A percentile compares a stretch with the other conserved stretches of the same genome.
Evolutionary conservation across 2,888 invertebrate genomes (phyloP).

Genomic region (Crepidodera aurea): DNA sequence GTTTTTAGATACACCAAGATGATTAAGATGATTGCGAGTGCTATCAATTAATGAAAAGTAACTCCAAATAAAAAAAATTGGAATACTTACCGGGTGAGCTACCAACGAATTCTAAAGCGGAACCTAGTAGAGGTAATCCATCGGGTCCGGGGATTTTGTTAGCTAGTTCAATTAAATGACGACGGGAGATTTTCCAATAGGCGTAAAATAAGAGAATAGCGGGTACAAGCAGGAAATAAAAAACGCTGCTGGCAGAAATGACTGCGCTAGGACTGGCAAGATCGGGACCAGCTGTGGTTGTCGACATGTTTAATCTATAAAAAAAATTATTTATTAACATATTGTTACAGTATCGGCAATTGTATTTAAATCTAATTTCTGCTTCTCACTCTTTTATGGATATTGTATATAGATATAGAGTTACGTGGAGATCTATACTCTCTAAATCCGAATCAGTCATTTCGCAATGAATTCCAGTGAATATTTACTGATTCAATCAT

Average conservation of each 20-base stretch:
- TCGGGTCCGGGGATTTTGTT: constrained; percentile 76
- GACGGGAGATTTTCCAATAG: constrained; percentile 80
- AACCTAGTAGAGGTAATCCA: constrained; percentile 78
- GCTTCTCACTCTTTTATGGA: too few species aligned
- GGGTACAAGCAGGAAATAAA: constrained; percentile 75
- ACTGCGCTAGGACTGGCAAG: constrained; percentile 51
- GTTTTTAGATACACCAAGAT: too few species aligned
- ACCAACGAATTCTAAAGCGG: constrained; percentile 77
- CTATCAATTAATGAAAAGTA: too few species aligned
- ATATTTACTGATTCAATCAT: too few species aligned
- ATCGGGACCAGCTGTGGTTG: constrained; percentile 47
- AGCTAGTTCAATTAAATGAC: constrained; percentile 75
- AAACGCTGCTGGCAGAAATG: constrained; percentile 71
- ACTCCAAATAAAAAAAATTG: too few species aligned
- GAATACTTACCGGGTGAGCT: constrained; percentile 71
- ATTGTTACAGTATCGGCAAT: background rate
- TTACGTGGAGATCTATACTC: too few species aligned
- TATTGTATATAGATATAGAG: too few species aligned
- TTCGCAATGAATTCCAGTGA: too few species aligned
- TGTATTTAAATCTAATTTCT: background rate
- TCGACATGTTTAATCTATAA: constrained; percentile 45
- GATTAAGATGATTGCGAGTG: too few species aligned
- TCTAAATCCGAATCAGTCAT: too few species aligned
- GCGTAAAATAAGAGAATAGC: constrained; percentile 75
- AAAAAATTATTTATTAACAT: too few species aligned